phyloP scores from a whole-genome alignment of 2,113 vertebrate species.

The Heterocephalus glaber region DNA sequence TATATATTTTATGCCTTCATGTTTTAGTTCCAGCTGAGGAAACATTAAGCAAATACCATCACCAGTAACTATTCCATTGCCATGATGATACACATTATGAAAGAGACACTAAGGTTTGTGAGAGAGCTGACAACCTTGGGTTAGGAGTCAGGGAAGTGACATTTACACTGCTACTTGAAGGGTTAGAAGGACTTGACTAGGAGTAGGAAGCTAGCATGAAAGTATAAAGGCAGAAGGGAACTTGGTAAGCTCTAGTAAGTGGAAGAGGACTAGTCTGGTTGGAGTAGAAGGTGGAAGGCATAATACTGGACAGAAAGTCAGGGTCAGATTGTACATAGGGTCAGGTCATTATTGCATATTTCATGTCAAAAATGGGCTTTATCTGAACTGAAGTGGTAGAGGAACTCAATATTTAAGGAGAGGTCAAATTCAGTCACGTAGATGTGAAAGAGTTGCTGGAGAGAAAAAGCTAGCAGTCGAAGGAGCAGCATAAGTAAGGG shows the following conservation, averaged over 20 bases:
- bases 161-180: background rate
- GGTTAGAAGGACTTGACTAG: background rate
- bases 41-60: slow-evolving; percentile 1
- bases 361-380: background rate
- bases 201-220: background rate
- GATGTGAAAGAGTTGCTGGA: background rate
- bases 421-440: background rate
- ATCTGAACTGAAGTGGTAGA: background rate
- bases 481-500: background rate
- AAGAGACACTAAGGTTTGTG: background rate
- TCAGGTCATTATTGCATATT: background rate
- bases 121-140: background rate
- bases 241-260: background rate
- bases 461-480: background rate
- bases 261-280: background rate
- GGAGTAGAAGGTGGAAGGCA: background rate
- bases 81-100: background rate
- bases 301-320: background rate
- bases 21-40: slow-evolving; percentile 19
- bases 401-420: background rate
- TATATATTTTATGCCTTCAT: background rate
- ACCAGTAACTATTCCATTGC: slow-evolving; percentile 15
- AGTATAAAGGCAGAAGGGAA: background rate
- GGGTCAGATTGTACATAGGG: background rate
- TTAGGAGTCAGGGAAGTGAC: background rate